These are phyloP conservation scores for Zaprionus davidi DNA, from an alignment of 1,140 invertebrate genomes.

Conservation along the genomic window DNA sequence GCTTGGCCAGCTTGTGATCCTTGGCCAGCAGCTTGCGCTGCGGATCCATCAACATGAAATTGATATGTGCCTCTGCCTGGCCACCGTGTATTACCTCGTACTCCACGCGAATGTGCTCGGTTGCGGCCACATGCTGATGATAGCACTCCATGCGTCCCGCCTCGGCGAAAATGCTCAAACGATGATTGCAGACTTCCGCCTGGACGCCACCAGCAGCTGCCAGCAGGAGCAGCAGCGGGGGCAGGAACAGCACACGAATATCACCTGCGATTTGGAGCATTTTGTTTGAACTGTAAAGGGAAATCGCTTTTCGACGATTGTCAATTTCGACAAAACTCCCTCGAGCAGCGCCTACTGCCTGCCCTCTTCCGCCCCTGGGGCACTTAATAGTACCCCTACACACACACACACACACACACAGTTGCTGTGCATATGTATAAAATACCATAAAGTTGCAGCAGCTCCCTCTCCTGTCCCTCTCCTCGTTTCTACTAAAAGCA, in stretches of 20 bases:
- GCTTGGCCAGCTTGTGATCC: conserved; percentile 87
- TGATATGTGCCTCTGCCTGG: conserved; percentile 90
- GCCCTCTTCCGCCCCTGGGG: neutral
- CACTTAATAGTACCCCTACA: conserved; percentile 16
- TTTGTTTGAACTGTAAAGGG: conserved; percentile 31
- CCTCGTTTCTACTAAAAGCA: conserved; percentile 69
- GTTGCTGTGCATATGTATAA: conserved; percentile 16
- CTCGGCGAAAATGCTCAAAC: conserved; percentile 88
- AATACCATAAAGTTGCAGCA: conserved; percentile 31
- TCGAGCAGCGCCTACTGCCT: conserved; percentile 19
- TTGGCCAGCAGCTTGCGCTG: conserved; percentile 86
- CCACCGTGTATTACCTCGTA: conserved; percentile 91
- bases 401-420: neutral
- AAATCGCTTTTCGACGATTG: conserved; percentile 34
- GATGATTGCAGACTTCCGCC: conserved; percentile 84
- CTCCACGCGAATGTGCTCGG: conserved; percentile 88
- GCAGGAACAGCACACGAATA: neutral
- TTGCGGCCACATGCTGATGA: conserved; percentile 86
- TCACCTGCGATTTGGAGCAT: conserved; percentile 53
- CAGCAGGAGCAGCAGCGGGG: conserved; percentile 10
- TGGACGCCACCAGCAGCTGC: conserved; percentile 14
- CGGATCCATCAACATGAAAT: conserved; percentile 88
- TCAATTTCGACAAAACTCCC: conserved; percentile 19
- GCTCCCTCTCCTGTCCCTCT: neutral
- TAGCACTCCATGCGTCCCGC: conserved; percentile 89